A percentile compares a stretch with the other conserved stretches of the same genome.
Evolutionary conservation across 2,113 vertebrate species (phyloP).

Genomic region (Mobula hypostoma): DNA sequence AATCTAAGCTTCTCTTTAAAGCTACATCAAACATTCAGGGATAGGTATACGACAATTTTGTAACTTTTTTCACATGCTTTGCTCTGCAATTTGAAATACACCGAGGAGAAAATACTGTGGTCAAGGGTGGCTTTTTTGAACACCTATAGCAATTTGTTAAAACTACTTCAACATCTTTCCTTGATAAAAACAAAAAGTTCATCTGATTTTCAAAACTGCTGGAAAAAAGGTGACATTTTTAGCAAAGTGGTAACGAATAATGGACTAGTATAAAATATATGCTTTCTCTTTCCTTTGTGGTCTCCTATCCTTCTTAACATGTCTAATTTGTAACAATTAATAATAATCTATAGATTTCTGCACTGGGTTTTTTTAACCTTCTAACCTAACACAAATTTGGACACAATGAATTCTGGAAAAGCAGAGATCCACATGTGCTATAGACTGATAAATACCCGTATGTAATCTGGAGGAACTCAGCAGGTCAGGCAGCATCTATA

Average conservation of each 20-base stretch:
- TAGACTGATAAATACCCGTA: not conserved
- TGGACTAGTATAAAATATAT: not conserved
- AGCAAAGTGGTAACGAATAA: not conserved
- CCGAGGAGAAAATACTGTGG: not conserved
- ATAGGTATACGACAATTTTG: not conserved
- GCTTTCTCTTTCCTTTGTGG: not conserved
- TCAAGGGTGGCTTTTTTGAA: not conserved
- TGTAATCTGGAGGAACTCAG: not conserved
- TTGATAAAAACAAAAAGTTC: slow-evolving; percentile 7
- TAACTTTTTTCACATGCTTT: not conserved
- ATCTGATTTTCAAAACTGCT: not conserved
- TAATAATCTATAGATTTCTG: not conserved
- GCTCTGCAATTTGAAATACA: not conserved
- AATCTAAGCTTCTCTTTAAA: not conserved
- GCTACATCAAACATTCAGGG: not conserved
- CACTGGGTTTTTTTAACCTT: not conserved
- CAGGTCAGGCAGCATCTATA: too few species aligned
- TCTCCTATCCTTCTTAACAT: not conserved
- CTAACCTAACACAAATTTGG: not conserved
- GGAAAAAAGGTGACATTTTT: not conserved
- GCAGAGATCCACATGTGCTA: not conserved
- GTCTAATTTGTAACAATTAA: not conserved
- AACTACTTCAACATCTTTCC: not conserved
- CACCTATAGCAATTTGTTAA: not conserved
- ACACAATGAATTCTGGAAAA: not conserved